Evolutionary conservation across 2,113 vertebrate species (phyloP), one percentile per base, ranked within the genome.

Genomic region (Hassar affinis): DNA sequence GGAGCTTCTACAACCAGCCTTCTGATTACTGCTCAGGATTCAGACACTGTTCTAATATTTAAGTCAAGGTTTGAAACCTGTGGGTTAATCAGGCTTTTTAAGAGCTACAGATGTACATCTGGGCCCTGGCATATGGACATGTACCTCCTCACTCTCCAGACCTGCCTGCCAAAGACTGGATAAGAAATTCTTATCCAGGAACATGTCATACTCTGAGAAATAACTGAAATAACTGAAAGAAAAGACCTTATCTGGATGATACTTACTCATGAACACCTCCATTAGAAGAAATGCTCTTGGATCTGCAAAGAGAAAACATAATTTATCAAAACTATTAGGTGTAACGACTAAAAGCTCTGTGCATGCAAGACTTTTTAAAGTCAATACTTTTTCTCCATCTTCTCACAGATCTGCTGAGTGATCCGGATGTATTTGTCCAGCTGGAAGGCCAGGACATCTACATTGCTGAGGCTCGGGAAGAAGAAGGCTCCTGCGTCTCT

Each of bases 341-440:
- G 4, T 45, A 69, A 42, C 1, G 15, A 25, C 6, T 7, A 42
- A 38, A 42, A 25, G 35, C 33, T 30, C 12, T 35, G 22, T 12
- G 3, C 3, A 78, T 51, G n/a, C 38, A 71, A 18, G 1, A 30
- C 1, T 49, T 49, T 18, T 49, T 49, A 15, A 25, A 27, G 6
- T 30, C 14, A 38, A 22, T 25, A 64, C 76, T 79, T 84, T 64
- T 76, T 64, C 71, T 38, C 57, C 33, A 94, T 35, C 14, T 18
- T 85, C 0, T 52, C 71, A 47, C 90, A 93, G 80, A 94, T 90
- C 2, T 6, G 78, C 77, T 89, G 54, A 15, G 85, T 85, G 25
- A 86, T 87, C 47, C 78, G n/a, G 1, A 93, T 89, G 84, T 94
- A 93, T 81, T 78, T 88, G 80, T 93, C 88, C 77, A 94, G 85